Base-by-base conservation (phyloP, 2,797 vertebrate species). In the Moxostoma hubbsi region DNA sequence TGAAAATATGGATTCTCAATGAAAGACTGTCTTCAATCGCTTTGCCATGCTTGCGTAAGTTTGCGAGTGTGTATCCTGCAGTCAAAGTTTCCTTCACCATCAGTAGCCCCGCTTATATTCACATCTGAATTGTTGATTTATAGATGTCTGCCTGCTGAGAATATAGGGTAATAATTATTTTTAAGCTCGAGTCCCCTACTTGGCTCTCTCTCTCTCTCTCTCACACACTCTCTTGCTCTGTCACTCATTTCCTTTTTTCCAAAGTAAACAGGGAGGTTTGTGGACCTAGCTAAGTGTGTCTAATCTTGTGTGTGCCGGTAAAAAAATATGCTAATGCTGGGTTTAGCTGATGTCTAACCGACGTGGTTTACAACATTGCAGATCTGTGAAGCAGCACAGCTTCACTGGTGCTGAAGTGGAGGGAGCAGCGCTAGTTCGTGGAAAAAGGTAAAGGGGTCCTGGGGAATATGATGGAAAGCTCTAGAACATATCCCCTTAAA, bases 221-320 rank as follows among this genome's bases (percentile, higher is more conserved):
- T n/a, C n/a, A n/a, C 45, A 36, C 45, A 10, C 8, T 51, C 6
- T 50, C 50, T 51, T 51, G 9, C 13, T 36, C 7, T 43, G 0
- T 54, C 6, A 12, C 51, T 54, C 51, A 13, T 6, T 54, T 54
- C 51, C 51, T 2, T 6, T 7, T 54, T 54, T 54, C 12, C 36
- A 36, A 54, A 54, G 12, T 47, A 55, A n/a, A 73, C 73, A 55
- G 64, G 13, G 79, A 84, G 85, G 83, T 90, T 88, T 89, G 75
- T 58, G 79, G 67, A 86, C 68, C 77, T 76, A 85, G 83, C 74
- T 83, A 84, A 86, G 84, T 85, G 87, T 89, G 85, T 89, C 85
- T 87, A 87, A 90, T 90, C 86, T 88, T 80, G 15, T 45, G 46
- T 6, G 47, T 12, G 3, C 5, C 5, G 4, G 15, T 13, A 47